phyloP scores from a whole-genome alignment of 2,888 invertebrate genomes.

The Lasioglossum calceatum region DNA sequence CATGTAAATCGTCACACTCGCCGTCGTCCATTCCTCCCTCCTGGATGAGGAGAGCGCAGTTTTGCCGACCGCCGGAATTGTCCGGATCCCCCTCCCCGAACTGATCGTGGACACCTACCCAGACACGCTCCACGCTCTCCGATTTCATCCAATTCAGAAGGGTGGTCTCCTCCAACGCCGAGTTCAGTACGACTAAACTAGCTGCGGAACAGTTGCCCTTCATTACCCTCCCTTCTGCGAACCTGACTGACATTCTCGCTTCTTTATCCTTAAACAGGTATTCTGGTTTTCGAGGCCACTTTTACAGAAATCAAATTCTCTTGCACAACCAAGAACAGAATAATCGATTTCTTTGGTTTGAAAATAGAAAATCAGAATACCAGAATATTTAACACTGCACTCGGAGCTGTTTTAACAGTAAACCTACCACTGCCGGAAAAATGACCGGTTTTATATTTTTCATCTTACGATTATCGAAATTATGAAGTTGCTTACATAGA shows the following conservation, averaged over 20 bases:
- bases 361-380: too few relatives aligned
- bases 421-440: too few relatives aligned
- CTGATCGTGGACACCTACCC: slow-evolving; percentile 64
- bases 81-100: slow-evolving; percentile 65
- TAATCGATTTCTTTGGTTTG: too few relatives aligned
- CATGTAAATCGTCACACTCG: slow-evolving; percentile 6
- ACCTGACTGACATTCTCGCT: not conserved
- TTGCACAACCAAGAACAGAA: too few relatives aligned
- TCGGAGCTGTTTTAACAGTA: too few relatives aligned
- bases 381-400: too few relatives aligned
- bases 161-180: slow-evolving; percentile 12
- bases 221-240: not conserved
- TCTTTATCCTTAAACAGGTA: too few relatives aligned
- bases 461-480: too few relatives aligned
- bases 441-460: too few relatives aligned
- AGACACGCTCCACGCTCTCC: slow-evolving; percentile 23
- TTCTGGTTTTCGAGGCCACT: too few relatives aligned
- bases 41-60: slow-evolving; percentile 49
- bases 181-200: slow-evolving; percentile 33
- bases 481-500: too few relatives aligned
- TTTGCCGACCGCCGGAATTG: slow-evolving; percentile 46
- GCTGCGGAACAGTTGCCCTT: slow-evolving; percentile 19
- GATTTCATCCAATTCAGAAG: slow-evolving; percentile 22
- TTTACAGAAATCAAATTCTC: too few relatives aligned
- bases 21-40: slow-evolving; percentile 59